Conservation (phyloP, 2,113 vertebrate species). For the Neogale vison region DNA sequence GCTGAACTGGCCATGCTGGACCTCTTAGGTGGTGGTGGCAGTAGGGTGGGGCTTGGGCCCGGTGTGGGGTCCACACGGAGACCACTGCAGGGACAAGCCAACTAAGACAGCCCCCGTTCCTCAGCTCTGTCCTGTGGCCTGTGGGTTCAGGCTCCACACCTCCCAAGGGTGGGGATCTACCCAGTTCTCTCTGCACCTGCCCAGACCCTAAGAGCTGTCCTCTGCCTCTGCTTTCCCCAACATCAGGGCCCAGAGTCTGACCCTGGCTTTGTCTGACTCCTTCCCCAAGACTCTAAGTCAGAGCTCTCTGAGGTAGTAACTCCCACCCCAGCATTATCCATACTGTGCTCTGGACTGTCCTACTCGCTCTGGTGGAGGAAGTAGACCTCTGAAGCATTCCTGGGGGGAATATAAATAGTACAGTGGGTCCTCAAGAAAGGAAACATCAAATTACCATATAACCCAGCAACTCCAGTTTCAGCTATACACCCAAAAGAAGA, state of each 20-base stretch:
- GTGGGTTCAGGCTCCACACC: background rate
- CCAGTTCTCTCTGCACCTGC: background rate
- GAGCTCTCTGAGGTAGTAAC: background rate
- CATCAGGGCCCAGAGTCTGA: background rate
- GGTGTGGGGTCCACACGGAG: background rate
- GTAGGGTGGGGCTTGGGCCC: background rate
- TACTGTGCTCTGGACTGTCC: background rate
- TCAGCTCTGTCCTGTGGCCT: background rate
- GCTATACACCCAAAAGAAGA: accelerated
- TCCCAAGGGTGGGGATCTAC: too few species aligned
- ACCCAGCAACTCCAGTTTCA: background rate
- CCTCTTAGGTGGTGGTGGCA: too few species aligned
- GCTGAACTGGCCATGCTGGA: background rate
- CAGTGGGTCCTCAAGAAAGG: too few species aligned
- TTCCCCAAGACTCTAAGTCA: background rate
- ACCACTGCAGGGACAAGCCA: background rate
- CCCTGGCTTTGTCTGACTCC: background rate
- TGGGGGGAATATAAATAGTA: background rate
- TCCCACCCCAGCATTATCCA: too few species aligned
- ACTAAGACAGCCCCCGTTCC: accelerated
- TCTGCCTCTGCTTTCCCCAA: background rate
- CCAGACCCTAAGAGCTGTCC: background rate
- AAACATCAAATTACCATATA: accelerated
- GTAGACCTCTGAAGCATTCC: background rate
- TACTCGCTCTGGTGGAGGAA: background rate